Evolutionary conservation across 2,113 vertebrate genomes (phyloP).

Genomic region (Carettochelys insculpta): DNA sequence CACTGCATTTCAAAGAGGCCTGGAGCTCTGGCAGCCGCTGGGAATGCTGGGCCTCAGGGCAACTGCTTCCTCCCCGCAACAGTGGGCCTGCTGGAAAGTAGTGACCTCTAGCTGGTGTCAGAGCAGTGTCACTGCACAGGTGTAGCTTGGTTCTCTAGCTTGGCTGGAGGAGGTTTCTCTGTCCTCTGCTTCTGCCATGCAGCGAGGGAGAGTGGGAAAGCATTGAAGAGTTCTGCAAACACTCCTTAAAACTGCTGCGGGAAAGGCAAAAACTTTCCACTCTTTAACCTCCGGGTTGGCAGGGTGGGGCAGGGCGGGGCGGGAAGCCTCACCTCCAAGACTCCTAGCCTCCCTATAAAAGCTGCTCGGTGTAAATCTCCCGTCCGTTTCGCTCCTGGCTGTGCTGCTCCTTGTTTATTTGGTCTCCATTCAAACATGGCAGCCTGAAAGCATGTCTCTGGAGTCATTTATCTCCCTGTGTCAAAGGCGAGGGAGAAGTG

Average conservation of each 20-base stretch:
- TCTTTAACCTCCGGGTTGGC: background rate
- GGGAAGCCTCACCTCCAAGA: background rate
- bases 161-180: background rate
- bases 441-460: background rate
- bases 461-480: background rate
- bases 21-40: too few relatives aligned
- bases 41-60: too few relatives aligned
- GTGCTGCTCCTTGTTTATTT: background rate
- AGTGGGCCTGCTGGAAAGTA: background rate
- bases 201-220: background rate
- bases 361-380: conserved; percentile 19
- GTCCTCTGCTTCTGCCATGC: background rate
- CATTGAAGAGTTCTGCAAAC: conserved; percentile 5
- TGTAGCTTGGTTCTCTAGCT: background rate
- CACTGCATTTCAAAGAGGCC: too few relatives aligned
- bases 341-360: background rate
- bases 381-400: background rate
- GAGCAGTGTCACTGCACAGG: background rate
- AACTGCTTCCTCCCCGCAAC: too few relatives aligned
- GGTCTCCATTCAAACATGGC: conserved; percentile 4
- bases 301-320: background rate
- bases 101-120: background rate
- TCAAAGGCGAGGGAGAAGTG: background rate
- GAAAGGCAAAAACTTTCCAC: background rate
- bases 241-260: background rate